Base-by-base conservation (phyloP, 1,140 invertebrate species). In the Archivesica marissinica region DNA sequence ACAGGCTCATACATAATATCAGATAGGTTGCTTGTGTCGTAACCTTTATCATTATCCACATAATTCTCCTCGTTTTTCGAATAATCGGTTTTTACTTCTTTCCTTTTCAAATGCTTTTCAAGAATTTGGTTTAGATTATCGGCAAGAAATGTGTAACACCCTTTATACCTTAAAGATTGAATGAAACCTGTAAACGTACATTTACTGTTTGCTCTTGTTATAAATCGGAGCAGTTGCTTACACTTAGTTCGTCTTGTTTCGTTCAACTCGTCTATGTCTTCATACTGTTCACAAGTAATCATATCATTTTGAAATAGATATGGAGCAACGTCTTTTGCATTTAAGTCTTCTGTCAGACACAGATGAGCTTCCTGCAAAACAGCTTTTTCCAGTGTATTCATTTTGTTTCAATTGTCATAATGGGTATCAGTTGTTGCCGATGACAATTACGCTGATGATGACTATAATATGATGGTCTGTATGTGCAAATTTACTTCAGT, bases 121-220 rank as follows among this genome's bases (percentile, higher is more conserved):
- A 56, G 50, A 17, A 30, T 77, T 79, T 66, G 35, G 47, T 79
- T 39, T 33, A 79, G 23, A 20, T 33, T 6, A 47, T 79, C 59
- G 3, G 77, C 77, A 6, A 79, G 15, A 66, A 64, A 50, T 4
- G 33, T 2, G 28, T 64, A 64, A 2, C 25, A n/a, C 25, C 35
- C 33, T 30, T 50, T 66, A 39, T 64, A 47, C 23, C 77, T 79
- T 30, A 68, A 41, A 33, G 77, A 20, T 30, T 66, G 20, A 11
- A 66, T 3, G 30, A 79, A 66, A 6, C 39, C 61, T 47, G 30
- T 15, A 66, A 79, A 79, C 35, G 77, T 64, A 79, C 77, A 79
- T 23, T 66, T 44, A 38, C 74, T 76, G 44, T 38, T 33, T 0
- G 6, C 17, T 56, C 47, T n/a, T 39, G 28, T 35, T 35, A 76